Evolutionary conservation across 2,797 vertebrate species (phyloP), one percentile per base, ranked within the genome.

Genomic region (Rhadinocentrus ornatus): DNA sequence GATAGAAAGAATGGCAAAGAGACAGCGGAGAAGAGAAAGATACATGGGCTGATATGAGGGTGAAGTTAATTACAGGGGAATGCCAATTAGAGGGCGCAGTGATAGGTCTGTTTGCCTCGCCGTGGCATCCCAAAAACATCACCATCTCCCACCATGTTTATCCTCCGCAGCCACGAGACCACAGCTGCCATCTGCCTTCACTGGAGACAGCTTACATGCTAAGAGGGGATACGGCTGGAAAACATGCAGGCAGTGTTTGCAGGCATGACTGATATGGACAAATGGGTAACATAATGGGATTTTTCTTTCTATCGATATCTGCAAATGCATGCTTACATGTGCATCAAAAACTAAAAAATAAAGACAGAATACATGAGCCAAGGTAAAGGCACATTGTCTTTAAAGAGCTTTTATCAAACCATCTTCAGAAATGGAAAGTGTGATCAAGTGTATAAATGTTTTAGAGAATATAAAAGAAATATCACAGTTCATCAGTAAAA

Each of bases 71-170:
- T 86, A 91, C 81, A 89, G 81, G 74, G 86, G 77, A 65, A 66
- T 35, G 79, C 73, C 89, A 91, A 90, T 91, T 90, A 90, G 88
- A 91, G 85, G 88, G 89, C 77, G 79, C 70, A 77, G 88, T 41
- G 84, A 90, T 72, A 85, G 88, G 88, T 82, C 89, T 86, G 85
- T 89, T 91, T 90, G 84, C 86, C 53, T 84, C 83, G 56, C 90
- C 82, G 86, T 77, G 82, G 88, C 88, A 88, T 91, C 86, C 84
- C 88, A 86, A 87, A 88, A 90, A 88, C 90, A 91, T 89, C 81
- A 82, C 81, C 88, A 86, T 82, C 83, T 86, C 82, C 88, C 90
- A 83, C 89, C 88, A 80, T 90, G 90, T 91, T 93, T 91, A 88
- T 89, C 81, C 90, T 90, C 81, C 57, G 82, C 83, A 63, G 86